Evolutionary conservation across 1,140 invertebrate species (phyloP).

Genomic region (Yoshiicerus persimilis): DNA sequence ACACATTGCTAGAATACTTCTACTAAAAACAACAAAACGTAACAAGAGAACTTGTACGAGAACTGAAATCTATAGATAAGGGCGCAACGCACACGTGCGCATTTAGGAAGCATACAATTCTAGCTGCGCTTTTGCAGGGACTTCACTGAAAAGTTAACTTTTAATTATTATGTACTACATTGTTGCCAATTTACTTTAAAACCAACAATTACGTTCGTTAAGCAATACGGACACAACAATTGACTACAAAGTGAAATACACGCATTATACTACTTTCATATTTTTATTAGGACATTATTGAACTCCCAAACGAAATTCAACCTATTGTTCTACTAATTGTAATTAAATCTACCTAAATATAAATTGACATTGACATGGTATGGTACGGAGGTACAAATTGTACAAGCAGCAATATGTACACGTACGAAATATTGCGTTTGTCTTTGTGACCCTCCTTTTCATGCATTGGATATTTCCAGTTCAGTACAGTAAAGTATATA

Average conservation of each 20-base stretch:
- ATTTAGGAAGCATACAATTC: background rate
- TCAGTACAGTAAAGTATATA: background rate
- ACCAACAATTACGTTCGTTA: background rate
- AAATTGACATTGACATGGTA: conserved; percentile 19
- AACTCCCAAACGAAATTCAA: background rate
- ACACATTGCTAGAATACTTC: background rate
- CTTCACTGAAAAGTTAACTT: background rate
- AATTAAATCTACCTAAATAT: background rate
- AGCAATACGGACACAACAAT: background rate
- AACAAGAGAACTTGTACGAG: background rate
- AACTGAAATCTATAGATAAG: background rate
- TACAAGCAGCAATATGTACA: background rate
- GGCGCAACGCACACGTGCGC: background rate
- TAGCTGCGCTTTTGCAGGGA: background rate
- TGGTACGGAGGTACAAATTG: background rate
- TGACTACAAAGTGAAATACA: background rate
- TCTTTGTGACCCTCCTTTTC: background rate
- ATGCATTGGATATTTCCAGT: conserved; percentile 3
- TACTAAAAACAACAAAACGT: background rate
- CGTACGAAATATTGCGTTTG: background rate
- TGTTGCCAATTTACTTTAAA: background rate
- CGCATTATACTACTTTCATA: background rate
- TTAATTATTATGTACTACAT: too few species aligned
- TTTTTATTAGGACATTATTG: background rate
- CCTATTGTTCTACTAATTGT: background rate